A percentile compares a stretch with the other conserved stretches of the same genome.
Conservation (phyloP, 2,888 invertebrate species). For the Mycogona germanica region DNA sequence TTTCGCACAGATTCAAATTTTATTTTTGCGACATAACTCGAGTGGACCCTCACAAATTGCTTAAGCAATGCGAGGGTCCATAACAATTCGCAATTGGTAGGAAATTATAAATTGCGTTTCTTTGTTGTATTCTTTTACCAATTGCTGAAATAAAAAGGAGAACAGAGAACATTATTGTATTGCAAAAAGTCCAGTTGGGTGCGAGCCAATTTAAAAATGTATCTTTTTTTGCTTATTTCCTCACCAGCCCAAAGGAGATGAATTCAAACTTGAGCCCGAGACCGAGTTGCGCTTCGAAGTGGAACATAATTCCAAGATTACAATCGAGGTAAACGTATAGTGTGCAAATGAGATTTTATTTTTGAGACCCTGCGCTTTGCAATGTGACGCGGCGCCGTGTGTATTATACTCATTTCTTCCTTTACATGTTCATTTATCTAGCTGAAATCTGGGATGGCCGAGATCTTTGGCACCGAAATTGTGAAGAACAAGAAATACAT, state of each 20-base stretch:
- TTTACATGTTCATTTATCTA: slow-evolving; percentile 35
- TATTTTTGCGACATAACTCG: too few species aligned
- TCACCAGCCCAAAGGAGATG: slow-evolving; percentile 32
- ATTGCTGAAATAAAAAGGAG: too few species aligned
- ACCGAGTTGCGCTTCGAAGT: slow-evolving; percentile 91
- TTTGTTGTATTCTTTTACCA: too few species aligned
- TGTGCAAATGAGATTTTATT: neutral
- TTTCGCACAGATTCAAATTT: too few species aligned
- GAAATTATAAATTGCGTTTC: too few species aligned
- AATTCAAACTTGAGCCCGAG: slow-evolving; percentile 74
- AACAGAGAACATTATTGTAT: too few species aligned
- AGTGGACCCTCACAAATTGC: too few species aligned
- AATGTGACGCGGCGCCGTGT: neutral
- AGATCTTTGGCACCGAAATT: slow-evolving; percentile 93
- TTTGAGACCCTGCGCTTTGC: neutral
- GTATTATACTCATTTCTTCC: too few species aligned
- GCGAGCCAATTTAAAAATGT: too few species aligned
- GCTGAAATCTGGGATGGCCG: slow-evolving; percentile 81
- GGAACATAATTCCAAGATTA: slow-evolving; percentile 71
- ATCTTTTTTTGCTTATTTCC: neutral
- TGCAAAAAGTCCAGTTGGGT: too few species aligned
- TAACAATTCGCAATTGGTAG: too few species aligned
- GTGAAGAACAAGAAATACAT: slow-evolving; percentile 84
- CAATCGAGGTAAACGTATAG: slow-evolving; percentile 48
- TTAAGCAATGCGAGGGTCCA: too few species aligned